Conservation (phyloP, 2,888 invertebrate genomes). For the Calameuta filiformis region DNA sequence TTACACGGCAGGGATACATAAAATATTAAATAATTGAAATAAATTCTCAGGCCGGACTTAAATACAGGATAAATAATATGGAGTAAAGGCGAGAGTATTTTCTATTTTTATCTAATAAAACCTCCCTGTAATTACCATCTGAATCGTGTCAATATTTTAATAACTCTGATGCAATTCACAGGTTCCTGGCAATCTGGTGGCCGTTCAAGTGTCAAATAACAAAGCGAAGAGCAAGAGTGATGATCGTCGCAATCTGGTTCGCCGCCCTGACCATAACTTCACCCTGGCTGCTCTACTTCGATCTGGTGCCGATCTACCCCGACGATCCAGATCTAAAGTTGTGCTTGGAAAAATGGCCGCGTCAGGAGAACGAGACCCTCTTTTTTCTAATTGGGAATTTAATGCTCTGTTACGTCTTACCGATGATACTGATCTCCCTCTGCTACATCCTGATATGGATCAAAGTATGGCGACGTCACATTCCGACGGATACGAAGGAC, state of each 20-base stretch:
- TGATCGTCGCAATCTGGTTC: slow-evolving; percentile 92
- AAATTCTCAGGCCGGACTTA: neutral
- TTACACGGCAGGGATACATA: neutral
- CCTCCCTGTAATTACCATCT: neutral
- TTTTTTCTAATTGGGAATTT: slow-evolving; percentile 92
- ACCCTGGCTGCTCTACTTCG: slow-evolving; percentile 93
- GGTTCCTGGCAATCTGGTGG: slow-evolving; percentile 97
- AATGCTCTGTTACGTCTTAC: slow-evolving; percentile 89
- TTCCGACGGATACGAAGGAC: slow-evolving; percentile 91
- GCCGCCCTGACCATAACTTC: slow-evolving; percentile 86
- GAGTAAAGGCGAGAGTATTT: neutral
- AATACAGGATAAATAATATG: neutral
- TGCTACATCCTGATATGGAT: slow-evolving; percentile 95
- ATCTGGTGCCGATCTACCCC: slow-evolving; percentile 78
- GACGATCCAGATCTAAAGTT: slow-evolving; percentile 81
- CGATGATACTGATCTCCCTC: slow-evolving; percentile 89
- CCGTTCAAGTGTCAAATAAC: slow-evolving; percentile 92
- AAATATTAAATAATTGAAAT: neutral
- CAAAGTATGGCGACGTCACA: slow-evolving; percentile 87
- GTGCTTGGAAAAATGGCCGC: slow-evolving; percentile 89
- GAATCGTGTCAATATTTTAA: neutral
- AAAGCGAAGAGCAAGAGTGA: slow-evolving; percentile 85
- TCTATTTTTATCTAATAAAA: neutral
- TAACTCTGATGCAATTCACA: slow-evolving; percentile 67
- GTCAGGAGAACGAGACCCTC: slow-evolving; percentile 81